Evolutionary conservation across 2,888 invertebrate species (phyloP).

Genomic region (Mantis religiosa): DNA sequence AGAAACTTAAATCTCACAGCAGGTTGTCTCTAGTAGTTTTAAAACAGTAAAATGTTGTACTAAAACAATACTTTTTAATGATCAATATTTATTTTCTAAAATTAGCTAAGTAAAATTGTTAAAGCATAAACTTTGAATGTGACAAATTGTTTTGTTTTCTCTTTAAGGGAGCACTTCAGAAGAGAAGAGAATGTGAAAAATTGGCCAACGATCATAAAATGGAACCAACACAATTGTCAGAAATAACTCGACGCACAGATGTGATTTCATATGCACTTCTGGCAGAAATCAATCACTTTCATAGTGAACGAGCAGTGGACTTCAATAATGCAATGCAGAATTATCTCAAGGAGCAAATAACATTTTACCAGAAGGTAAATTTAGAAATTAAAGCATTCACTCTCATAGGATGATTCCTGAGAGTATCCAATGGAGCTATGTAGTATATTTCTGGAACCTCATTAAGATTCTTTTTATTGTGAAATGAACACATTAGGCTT

Average conservation of each 20-base stretch:
- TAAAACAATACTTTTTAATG: too few species aligned
- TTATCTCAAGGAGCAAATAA: slow-evolving; percentile 83
- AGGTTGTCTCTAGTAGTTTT: too few species aligned
- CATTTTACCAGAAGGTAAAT: slow-evolving; percentile 75
- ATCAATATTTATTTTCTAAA: too few species aligned
- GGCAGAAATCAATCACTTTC: slow-evolving; percentile 93
- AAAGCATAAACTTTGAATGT: too few species aligned
- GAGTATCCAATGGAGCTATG: too few species aligned
- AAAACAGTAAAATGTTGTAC: too few species aligned
- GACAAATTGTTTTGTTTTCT: neutral
- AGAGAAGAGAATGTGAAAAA: slow-evolving; percentile 83
- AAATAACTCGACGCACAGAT: slow-evolving; percentile 80
- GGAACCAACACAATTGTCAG: slow-evolving; percentile 73
- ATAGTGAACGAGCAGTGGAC: slow-evolving; percentile 79
- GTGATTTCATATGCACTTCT: slow-evolving; percentile 88
- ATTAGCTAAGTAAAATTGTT: too few species aligned
- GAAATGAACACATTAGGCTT: too few species aligned
- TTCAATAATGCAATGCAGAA: slow-evolving; percentile 79
- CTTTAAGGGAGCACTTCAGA: slow-evolving; percentile 68
- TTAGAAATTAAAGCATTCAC: slow-evolving; percentile 12
- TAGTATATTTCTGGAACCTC: too few species aligned
- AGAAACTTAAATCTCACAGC: too few species aligned
- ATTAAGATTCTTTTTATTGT: too few species aligned
- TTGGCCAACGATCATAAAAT: slow-evolving; percentile 76
- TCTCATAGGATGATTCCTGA: neutral